Conservation (phyloP, 2,113 vertebrate genomes). For the Pelodiscus sinensis region DNA sequence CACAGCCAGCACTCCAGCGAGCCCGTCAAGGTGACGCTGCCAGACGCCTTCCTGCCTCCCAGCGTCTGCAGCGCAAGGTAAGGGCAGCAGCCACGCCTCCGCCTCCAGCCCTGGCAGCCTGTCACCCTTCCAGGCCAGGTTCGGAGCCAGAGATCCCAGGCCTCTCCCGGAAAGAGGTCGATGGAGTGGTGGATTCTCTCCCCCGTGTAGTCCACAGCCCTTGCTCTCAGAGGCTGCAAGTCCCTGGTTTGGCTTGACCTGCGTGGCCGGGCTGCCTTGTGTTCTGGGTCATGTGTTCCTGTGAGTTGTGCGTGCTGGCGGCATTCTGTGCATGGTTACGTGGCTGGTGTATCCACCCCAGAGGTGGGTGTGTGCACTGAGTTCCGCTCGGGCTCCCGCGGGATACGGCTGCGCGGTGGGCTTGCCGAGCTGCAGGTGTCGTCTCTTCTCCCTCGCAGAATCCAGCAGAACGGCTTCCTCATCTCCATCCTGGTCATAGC, state of each 20-base stretch:
- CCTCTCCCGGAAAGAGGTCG: neutral
- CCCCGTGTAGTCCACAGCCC: neutral
- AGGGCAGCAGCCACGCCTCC: neutral
- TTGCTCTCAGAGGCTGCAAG: neutral
- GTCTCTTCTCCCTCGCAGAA: conserved; percentile 77
- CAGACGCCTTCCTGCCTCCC: conserved; percentile 91
- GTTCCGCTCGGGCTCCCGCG: neutral
- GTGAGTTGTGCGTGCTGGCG: neutral
- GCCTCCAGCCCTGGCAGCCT: neutral
- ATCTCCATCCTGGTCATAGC: conserved; percentile 93
- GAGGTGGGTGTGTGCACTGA: neutral
- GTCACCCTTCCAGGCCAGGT: neutral
- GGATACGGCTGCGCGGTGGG: neutral
- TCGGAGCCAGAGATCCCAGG: neutral
- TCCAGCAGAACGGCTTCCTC: conserved; percentile 90
- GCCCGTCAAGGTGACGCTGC: conserved; percentile 93
- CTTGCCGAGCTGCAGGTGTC: neutral
- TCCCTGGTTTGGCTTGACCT: neutral
- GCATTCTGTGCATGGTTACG: neutral
- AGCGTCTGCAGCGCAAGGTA: conserved; percentile 92
- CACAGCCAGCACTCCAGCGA: conserved; percentile 88
- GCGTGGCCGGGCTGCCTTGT: neutral
- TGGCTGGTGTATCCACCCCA: neutral
- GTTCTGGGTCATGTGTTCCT: neutral
- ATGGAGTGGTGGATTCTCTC: neutral